Conservation (phyloP, 2,797 vertebrate genomes). For the Takifugu ocellatus region DNA sequence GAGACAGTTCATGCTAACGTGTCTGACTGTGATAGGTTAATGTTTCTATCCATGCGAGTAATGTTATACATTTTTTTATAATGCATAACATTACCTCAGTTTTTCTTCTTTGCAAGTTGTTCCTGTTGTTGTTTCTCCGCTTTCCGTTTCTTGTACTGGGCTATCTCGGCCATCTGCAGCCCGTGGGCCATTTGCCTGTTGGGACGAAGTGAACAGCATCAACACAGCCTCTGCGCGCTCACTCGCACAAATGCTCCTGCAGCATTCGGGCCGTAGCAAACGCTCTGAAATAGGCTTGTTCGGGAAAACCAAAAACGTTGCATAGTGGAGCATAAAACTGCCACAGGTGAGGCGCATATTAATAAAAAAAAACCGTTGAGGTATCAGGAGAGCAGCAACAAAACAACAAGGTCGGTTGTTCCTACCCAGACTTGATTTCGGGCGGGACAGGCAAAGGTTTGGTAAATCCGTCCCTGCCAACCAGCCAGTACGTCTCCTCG, state of each 20-base stretch:
- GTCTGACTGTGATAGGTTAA: constrained; percentile 8
- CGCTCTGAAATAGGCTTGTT: too few relatives aligned
- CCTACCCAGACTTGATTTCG: constrained; percentile 76
- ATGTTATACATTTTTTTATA: constrained; percentile 76
- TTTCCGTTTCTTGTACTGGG: constrained; percentile 83
- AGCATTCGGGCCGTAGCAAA: neutral
- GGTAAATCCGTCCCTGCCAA: constrained; percentile 84
- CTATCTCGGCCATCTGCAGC: constrained; percentile 84
- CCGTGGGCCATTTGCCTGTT: constrained; percentile 80
- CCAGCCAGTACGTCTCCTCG: constrained; percentile 89
- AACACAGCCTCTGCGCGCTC: constrained; percentile 33
- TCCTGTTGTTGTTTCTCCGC: constrained; percentile 78
- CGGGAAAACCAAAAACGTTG: too few relatives aligned
- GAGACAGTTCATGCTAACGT: constrained; percentile 15
- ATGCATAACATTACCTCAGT: constrained; percentile 83
- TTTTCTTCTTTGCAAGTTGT: constrained; percentile 80
- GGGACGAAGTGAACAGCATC: constrained; percentile 48
- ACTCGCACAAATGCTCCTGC: neutral
- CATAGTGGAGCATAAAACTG: neutral
- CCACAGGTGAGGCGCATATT: neutral
- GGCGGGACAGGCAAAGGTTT: constrained; percentile 86
- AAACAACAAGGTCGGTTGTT: neutral
- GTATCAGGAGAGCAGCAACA: neutral
- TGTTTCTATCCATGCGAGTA: constrained; percentile 48
- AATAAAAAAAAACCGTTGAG: neutral